Evolutionary conservation across 2,888 invertebrate species (phyloP).

Genomic region (Phortica okadai): DNA sequence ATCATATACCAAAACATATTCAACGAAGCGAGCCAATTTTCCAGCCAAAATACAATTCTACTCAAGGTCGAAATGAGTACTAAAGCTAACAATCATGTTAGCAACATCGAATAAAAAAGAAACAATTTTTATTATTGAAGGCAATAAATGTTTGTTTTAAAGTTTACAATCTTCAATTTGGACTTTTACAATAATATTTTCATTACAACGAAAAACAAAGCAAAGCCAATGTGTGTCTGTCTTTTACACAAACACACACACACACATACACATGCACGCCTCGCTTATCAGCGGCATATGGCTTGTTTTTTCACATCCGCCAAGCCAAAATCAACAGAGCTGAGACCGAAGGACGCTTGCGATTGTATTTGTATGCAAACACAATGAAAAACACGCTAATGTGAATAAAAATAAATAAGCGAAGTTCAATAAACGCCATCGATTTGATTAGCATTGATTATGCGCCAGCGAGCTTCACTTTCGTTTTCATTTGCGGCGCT

Average conservation of each 20-base stretch:
- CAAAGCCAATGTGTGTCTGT: too few relatives aligned
- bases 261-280: too few relatives aligned
- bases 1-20: neutral
- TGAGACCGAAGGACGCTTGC: neutral
- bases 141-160: too few relatives aligned
- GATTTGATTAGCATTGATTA: conserved; percentile 1
- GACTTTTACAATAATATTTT: too few relatives aligned
- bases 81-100: neutral
- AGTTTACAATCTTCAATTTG: too few relatives aligned
- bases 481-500: too few relatives aligned
- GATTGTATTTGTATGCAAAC: neutral
- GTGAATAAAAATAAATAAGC: neutral
- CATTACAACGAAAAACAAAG: too few relatives aligned
- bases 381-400: neutral
- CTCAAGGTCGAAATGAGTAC: neutral
- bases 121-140: neutral
- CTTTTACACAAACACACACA: too few relatives aligned
- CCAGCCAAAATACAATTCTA: neutral
- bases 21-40: conserved; percentile 24
- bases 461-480: neutral
- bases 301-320: conserved; percentile 5
- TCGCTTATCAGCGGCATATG: neutral
- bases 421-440: conserved; percentile 7
- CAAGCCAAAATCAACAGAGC: conserved; percentile 5
- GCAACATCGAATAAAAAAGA: neutral